Base-by-base conservation (phyloP, 2,888 invertebrate genomes). In the Tortrix viridana region DNA sequence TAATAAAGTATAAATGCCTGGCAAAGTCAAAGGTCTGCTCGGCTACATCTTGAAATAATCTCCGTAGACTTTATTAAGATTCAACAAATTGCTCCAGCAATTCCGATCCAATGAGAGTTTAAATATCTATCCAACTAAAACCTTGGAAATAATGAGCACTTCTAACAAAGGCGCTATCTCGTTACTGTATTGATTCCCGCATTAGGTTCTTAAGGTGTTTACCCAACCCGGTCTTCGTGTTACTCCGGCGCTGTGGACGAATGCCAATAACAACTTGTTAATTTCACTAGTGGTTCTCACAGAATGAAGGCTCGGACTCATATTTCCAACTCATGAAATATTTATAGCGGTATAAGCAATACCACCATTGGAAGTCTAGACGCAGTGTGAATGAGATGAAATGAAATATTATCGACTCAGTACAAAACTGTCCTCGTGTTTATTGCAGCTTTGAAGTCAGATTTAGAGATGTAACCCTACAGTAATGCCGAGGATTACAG, bases 311-410 rank as follows among this genome's bases (percentile, higher is more conserved):
- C 76, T 77, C 71, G 77, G 77, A 82, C 81, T 84, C 81, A 85
- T 86, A 88, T 86, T 86, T 84, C 81, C 79, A 81, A 77, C 82
- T 89, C 85, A 89, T 89, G 86, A 87, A 79, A 87, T 85, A 89
- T 89, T 87, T 84, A 89, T 86, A 76, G 69, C 75, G 71, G 71
- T 74, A 81, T 83, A 85, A 85, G 81, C 82, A 84, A 88, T 86
- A 77, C 77, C 74, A 74, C 81, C 76, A 82, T 84, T 85, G 79
- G 77, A 75, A 82, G 87, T 86, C 87, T 84, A 88, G 87, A 86
- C 86, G 80, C 74, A 77, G 85, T 80, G 84, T 75, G 82, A 86
- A 87, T 85, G 81, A 86, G 82, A 80, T 81, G 82, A 85, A 85
- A 85, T 86, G 79, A 82, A 81, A 84, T 75, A 77, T 58, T 85